Evolutionary conservation across 2,797 vertebrate species (phyloP).

Genomic region (Sebastes nivosus): DNA sequence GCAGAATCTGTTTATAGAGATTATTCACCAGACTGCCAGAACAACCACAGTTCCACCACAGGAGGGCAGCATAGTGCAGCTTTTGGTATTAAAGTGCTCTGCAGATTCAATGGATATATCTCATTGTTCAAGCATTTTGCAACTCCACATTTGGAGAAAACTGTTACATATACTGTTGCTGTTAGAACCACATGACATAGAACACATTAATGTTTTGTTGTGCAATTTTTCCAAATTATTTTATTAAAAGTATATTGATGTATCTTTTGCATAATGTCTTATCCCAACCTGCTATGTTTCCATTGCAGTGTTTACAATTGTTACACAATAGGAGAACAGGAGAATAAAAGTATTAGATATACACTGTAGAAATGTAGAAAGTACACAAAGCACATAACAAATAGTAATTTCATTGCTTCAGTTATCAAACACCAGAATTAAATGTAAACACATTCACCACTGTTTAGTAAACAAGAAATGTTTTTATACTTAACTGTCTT

Average conservation of each 20-base stretch:
- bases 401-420: too few relatives aligned
- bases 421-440: too few relatives aligned
- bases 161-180: too few relatives aligned
- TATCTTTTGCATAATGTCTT: not conserved
- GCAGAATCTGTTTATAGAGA: not conserved
- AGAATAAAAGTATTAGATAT: not conserved
- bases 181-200: too few relatives aligned
- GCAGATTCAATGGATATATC: too few relatives aligned
- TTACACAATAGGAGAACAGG: not conserved
- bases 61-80: too few relatives aligned
- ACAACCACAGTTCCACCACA: too few relatives aligned
- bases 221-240: not conserved
- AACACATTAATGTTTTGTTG: too few relatives aligned
- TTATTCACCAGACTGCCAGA: not conserved
- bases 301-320: not conserved
- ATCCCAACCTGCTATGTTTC: not conserved
- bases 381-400: not conserved
- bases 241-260: not conserved
- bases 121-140: too few relatives aligned
- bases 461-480: not conserved
- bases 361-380: not conserved
- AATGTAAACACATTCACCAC: not conserved
- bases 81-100: too few relatives aligned
- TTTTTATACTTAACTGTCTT: not conserved
- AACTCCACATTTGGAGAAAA: too few relatives aligned